Base-by-base conservation (phyloP, 2,888 invertebrate species). In the Patella pellucida region DNA sequence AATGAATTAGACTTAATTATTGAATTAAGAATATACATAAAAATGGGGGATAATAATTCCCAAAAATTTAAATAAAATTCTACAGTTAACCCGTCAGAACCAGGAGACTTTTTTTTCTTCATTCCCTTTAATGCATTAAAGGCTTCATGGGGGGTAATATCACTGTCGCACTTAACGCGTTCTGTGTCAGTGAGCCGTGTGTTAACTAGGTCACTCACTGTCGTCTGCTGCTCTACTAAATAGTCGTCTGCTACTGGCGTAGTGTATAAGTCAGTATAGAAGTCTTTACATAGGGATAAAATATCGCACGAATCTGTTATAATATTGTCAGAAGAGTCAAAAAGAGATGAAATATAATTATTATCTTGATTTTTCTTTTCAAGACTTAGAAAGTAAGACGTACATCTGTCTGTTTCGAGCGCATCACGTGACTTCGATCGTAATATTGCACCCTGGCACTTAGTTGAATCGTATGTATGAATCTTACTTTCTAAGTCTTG, bases 61-160 rank as follows among this genome's bases (percentile, higher is more conserved):
- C 72, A 72, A n/a, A 72, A 72, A 23, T 72, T 14, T 9, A 41
- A 2, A 52, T 56, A 72, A 31, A 72, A 72, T 31, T 72, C 72
- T 14, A 72, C 72, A 14, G 72, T 72, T 15, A 72, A 23, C 16
- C 62, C 56, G 41, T 72, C 72, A 14, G 52, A 41, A 1, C 72
- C 56, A 15, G 72, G 72, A 15, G 79, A 77, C 67, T 80, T 80
- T 54, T 76, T 74, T 69, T 73, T 75, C 27, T 76, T 67, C 76
- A 79, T 78, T 14, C 67, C 70, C n/a, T 72, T 76, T 19, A 80
- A 56, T 16, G 79, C 75, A 3, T n/a, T 62, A 23, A 50, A 51
- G 15, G 50, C 16, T 75, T 75, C 71, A 14, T 75, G 54, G 54
- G 51, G 56, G 19, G 70, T 51, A 19, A 75, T 75, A n/a, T 12